phyloP scores from a whole-genome alignment of 2,888 invertebrate genomes.

The Hydrotaea diabolus region DNA sequence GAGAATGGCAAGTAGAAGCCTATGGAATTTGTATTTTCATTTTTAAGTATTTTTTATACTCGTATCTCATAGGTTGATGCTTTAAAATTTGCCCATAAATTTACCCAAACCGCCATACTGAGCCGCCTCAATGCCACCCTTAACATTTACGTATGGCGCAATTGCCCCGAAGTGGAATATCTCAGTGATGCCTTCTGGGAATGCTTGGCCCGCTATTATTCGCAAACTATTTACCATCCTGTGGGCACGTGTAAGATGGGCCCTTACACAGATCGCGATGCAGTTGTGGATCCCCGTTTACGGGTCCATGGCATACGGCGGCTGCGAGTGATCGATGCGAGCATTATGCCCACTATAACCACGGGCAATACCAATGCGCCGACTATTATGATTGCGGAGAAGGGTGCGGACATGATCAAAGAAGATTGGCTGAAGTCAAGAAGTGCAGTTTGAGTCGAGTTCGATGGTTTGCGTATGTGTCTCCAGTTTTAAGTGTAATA shows the following conservation, averaged over 20 bases:
- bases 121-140: slow-evolving; percentile 84
- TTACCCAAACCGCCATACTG: slow-evolving; percentile 85
- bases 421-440: slow-evolving; percentile 83
- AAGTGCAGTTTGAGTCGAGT: neutral
- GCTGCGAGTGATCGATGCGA: slow-evolving; percentile 90
- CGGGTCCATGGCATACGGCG: slow-evolving; percentile 85
- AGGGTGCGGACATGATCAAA: slow-evolving; percentile 91
- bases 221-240: slow-evolving; percentile 91
- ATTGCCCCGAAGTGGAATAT: slow-evolving; percentile 84
- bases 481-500: neutral
- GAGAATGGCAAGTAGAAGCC: slow-evolving; percentile 83
- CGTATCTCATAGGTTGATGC: slow-evolving; percentile 85
- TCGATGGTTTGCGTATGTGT: neutral
- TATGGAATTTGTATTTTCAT: too few relatives aligned
- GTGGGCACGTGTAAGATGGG: slow-evolving; percentile 92
- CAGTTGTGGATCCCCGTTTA: slow-evolving; percentile 87
- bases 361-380: slow-evolving; percentile 92
- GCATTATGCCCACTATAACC: slow-evolving; percentile 90
- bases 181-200: slow-evolving; percentile 89
- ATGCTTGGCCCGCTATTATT: slow-evolving; percentile 88
- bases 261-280: slow-evolving; percentile 82
- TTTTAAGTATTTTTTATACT: slow-evolving; percentile 23
- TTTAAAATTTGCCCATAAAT: slow-evolving; percentile 85
- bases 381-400: slow-evolving; percentile 91
- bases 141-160: slow-evolving; percentile 85